phyloP scores from a whole-genome alignment of 2,113 vertebrate genomes.

The Castor canadensis region DNA sequence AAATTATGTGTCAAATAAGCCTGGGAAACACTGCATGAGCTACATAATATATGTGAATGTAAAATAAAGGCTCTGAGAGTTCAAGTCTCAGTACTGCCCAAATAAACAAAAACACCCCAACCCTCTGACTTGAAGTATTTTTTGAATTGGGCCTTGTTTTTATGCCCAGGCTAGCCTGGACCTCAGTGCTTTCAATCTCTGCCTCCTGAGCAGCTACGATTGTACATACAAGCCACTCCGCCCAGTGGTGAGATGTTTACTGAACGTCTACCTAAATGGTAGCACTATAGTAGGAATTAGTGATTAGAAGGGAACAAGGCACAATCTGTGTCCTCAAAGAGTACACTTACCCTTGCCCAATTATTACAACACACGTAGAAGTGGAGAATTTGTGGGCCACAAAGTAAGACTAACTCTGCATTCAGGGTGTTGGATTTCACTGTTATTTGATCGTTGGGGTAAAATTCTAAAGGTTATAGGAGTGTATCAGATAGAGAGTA shows the following conservation, averaged over 20 bases:
- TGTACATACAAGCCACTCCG: too few species aligned
- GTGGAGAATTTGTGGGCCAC: background rate
- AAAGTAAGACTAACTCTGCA: background rate
- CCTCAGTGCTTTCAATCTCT: too few species aligned
- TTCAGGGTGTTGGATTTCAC: background rate
- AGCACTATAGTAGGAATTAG: background rate
- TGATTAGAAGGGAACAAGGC: background rate
- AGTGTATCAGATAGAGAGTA: constrained; percentile 14
- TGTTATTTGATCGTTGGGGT: background rate
- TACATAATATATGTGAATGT: background rate
- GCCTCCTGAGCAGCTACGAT: too few species aligned
- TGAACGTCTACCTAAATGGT: too few species aligned
- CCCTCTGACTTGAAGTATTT: too few species aligned
- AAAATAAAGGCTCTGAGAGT: background rate
- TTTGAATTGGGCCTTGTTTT: too few species aligned
- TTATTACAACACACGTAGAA: background rate
- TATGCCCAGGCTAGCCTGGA: too few species aligned
- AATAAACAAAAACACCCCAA: too few species aligned
- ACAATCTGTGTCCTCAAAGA: background rate
- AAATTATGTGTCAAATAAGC: background rate
- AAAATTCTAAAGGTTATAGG: background rate
- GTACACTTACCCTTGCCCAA: background rate
- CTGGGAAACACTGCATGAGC: background rate
- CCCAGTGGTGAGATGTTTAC: too few species aligned
- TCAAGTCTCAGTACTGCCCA: too few species aligned